Percentiles rank a stretch among this genome's conserved stretches.
phyloP scores from a whole-genome alignment of 2,113 vertebrate genomes.

The Hippotragus niger region DNA sequence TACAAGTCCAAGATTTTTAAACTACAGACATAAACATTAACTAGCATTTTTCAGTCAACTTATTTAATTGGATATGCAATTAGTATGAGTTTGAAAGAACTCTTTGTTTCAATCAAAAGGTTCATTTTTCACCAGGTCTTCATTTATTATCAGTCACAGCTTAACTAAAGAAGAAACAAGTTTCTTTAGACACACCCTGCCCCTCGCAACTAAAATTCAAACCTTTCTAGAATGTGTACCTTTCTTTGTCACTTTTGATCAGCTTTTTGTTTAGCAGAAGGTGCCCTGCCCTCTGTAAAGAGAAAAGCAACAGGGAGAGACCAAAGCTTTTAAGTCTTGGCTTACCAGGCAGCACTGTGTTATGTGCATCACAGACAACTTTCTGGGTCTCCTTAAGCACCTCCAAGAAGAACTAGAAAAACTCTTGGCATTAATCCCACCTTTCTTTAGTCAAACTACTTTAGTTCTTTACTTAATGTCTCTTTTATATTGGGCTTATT shows the following conservation, averaged over 20 bases:
- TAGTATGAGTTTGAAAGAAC: background rate
- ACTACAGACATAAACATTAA: background rate
- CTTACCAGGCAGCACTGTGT: background rate
- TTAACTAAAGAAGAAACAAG: background rate
- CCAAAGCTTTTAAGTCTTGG: background rate
- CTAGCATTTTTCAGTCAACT: background rate
- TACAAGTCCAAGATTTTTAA: background rate
- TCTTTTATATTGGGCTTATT: background rate
- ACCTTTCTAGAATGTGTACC: background rate
- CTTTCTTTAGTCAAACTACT: background rate
- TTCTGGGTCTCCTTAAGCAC: background rate
- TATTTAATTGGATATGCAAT: background rate
- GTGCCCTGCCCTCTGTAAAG: background rate
- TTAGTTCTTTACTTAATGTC: background rate
- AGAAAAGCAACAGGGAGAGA: background rate
- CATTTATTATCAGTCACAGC: background rate
- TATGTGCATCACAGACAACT: accelerated
- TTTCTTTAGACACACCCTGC: background rate
- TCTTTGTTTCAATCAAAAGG: background rate
- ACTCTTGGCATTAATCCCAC: background rate
- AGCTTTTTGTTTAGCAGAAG: background rate
- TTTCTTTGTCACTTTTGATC: background rate
- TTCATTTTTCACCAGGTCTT: background rate
- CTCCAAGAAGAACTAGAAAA: background rate
- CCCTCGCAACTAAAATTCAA: background rate